Base-by-base conservation (phyloP, 2,113 vertebrate genomes). In the Neogale vison region DNA sequence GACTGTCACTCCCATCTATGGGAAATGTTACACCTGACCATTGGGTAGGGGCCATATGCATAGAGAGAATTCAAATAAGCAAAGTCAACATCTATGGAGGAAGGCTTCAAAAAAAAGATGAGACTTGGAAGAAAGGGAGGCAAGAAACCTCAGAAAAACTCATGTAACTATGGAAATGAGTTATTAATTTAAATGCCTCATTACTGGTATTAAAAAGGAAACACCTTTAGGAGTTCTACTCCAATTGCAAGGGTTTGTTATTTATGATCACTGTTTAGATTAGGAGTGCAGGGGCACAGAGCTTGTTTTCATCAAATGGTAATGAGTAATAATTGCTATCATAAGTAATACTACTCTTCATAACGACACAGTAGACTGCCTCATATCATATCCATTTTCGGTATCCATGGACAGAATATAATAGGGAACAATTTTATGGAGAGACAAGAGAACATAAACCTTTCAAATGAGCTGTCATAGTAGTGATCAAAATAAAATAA, bases 301-400 rank as follows among this genome's bases (percentile, higher is more conserved):
- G 21, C 55, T 97, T 86, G 69, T 92, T 85, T 96, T 63, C 50
- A 95, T 82, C 52, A 86, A 93, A 96, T 92, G 36, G 42, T 97
- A 93, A 98, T 86, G 52, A 96, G 67, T 59, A 91, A 67, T 93
- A 95, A 95, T 93, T 89, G 36, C 83, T 77, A 61, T 86, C 59
- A 39, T 85, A 88, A 90, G 55, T 83, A 89, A 96, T 83, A 55
- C 34, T 63, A 42, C 36, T 92, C 14, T 89, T 95, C 55, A 83
- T 26, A 82, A 71, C 61, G 24, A 87, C 47, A 67, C 6, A 45
- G 65, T 13, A 39, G 86, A 55, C 57, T 74, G 29, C 39, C 24
- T 95, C 72, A 95, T 77, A 86, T 96, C 67, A 92, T 7, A 45
- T 71, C 79, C 83, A 57, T 55, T 92, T 88, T 95, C 36, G 52